Conservation (phyloP, 2,797 vertebrate genomes). For the Vultur gryphus region DNA sequence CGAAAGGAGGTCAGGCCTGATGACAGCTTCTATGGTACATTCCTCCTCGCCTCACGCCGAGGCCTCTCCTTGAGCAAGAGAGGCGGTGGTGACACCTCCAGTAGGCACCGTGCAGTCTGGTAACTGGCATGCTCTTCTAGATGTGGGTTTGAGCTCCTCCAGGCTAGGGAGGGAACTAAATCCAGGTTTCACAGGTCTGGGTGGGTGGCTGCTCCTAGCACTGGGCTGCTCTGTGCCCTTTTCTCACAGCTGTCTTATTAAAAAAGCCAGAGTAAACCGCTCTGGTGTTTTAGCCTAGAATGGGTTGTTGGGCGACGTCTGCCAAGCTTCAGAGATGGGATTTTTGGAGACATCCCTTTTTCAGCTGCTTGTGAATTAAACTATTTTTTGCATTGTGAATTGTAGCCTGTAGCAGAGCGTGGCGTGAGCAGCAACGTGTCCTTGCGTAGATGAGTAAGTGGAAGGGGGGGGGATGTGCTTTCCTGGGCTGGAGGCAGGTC, state of each 20-base stretch:
- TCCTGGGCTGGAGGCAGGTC: not conserved
- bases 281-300: not conserved
- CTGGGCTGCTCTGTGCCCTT: not conserved
- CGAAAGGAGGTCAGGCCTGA: accelerated
- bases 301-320: accelerated
- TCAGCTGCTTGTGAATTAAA: not conserved
- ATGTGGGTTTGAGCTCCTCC: not conserved
- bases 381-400: not conserved
- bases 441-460: not conserved
- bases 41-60: accelerated
- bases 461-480: not conserved
- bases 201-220: not conserved
- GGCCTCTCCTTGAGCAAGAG: not conserved
- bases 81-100: not conserved
- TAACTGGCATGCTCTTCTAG: accelerated
- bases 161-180: not conserved
- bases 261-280: not conserved
- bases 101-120: not conserved
- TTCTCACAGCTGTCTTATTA: not conserved
- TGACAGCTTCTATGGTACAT: accelerated
- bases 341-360: not conserved
- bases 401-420: not conserved
- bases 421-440: not conserved
- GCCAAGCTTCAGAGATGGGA: not conserved
- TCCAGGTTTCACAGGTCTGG: not conserved